phyloP scores from a whole-genome alignment of 2,888 invertebrate genomes.

The Cantharis flavilabris region DNA sequence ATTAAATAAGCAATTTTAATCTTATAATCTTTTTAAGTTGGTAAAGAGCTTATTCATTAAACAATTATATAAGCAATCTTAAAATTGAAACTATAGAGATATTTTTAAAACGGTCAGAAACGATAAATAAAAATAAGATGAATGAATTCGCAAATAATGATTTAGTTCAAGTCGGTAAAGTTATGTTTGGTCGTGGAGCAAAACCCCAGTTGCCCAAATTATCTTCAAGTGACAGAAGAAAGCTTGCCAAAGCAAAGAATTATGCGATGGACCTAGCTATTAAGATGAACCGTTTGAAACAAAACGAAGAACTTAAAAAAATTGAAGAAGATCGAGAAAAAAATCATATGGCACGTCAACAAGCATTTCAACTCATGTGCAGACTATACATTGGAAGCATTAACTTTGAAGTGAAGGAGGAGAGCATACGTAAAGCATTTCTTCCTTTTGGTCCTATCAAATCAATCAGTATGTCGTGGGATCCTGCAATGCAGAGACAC shows the following conservation, averaged over 20 bases:
- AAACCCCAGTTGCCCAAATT: constrained; percentile 87
- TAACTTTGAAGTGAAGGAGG: constrained; percentile 98
- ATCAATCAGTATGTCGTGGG: constrained; percentile 99
- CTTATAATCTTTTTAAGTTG: too few relatives aligned
- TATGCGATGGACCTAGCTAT: constrained; percentile 99
- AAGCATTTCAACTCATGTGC: constrained; percentile 71
- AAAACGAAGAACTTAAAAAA: constrained; percentile 95
- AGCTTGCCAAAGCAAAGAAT: constrained; percentile 93
- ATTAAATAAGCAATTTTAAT: too few relatives aligned
- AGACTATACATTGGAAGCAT: constrained; percentile 99
- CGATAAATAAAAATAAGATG: too few relatives aligned
- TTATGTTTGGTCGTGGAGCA: constrained; percentile 89
- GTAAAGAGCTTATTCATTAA: too few relatives aligned
- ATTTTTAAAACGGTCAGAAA: too few relatives aligned
- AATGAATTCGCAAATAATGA: constrained; percentile 61
- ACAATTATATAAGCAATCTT: too few relatives aligned
- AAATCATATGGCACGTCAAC: background rate
- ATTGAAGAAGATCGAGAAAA: background rate
- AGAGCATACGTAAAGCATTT: constrained; percentile 95
- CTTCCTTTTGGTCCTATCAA: constrained; percentile 98
- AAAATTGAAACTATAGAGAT: too few relatives aligned
- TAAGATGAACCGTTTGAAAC: constrained; percentile 98
- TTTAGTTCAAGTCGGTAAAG: constrained; percentile 84
- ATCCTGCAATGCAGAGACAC: constrained; percentile 98
- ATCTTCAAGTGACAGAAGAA: constrained; percentile 85